Base-by-base conservation (phyloP, 2,797 vertebrate species). In the Muscicapa comitata region DNA sequence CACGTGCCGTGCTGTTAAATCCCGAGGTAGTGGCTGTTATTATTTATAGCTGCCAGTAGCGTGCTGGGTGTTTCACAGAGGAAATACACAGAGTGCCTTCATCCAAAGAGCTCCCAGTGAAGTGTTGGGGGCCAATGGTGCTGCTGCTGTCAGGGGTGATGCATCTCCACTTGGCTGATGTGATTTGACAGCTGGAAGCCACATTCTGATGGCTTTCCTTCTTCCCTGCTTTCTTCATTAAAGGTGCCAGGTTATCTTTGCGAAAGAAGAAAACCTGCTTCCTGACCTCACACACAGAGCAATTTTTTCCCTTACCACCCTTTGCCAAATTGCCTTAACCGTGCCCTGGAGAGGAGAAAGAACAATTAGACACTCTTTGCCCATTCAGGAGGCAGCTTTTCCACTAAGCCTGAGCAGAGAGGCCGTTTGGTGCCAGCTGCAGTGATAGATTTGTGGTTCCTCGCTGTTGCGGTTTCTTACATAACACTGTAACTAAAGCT, bases 361-460 rank as follows among this genome's bases (percentile, higher is more conserved):
- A 94, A 81, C 86, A 88, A 86, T 78, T n/a, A 78, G 66, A 40
- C 4, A 2, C 57, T 74, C 75, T 33, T 72, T 88, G 91, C 95
- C 91, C 73, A 31, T 86, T 88, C 73, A 79, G 91, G 35, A 95
- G 93, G 88, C 95, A 94, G 91, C 70, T 93, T 91, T 95, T 73
- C 73, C 18, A 8, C 88, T 84, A 1, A 88, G 93, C 58, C 59
- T 90, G 83, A 76, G 80, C 70, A 26, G 42, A 78, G 93, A 53
- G 73, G 89, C 87, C 2, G 16, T 35, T 78, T n/a, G 73, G 93
- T 94, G 95, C 94, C 96, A 96, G 90, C 93, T 86, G 51, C 67
- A 79, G 93, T 94, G 96, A 96, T 90, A 67, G 95, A 94, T 96
- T 66, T 94, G 95, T 93, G 94, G 94, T 79, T 89, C 88, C 70